These are phyloP conservation scores for Macrosteles quadrilineatus DNA, from an alignment of 1,140 invertebrate genomes.

Conservation along the genomic window DNA sequence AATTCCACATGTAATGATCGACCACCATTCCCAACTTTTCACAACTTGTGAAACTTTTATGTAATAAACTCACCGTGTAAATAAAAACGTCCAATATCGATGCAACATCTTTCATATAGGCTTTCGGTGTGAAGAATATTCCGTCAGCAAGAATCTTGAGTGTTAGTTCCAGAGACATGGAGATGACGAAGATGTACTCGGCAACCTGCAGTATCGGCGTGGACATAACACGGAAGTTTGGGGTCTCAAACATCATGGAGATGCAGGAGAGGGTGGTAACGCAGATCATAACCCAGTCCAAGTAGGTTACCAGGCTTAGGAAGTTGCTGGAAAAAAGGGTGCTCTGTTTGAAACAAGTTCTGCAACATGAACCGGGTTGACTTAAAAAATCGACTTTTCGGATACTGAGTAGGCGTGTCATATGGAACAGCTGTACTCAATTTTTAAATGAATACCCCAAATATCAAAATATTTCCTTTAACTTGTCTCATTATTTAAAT, in stretches of 20 bases:
- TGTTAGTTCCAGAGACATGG: constrained; percentile 95
- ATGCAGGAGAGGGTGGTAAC: constrained; percentile 96
- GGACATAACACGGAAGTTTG: constrained; percentile 83
- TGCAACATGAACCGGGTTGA: too few species aligned
- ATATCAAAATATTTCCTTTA: too few species aligned
- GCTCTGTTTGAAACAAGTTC: constrained; percentile 11
- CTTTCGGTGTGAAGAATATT: constrained; percentile 98
- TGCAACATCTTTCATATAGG: constrained; percentile 96
- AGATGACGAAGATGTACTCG: constrained; percentile 97
- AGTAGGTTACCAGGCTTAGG: constrained; percentile 94
- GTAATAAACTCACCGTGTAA: constrained; percentile 78
- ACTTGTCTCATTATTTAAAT: too few species aligned
- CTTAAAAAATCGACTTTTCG: too few species aligned
- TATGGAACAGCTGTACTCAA: too few species aligned
- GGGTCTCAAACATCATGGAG: constrained; percentile 99
- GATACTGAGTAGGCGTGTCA: too few species aligned
- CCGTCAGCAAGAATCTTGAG: constrained; percentile 98
- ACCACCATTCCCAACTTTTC: too few species aligned
- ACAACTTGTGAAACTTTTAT: too few species aligned
- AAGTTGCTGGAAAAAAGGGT: constrained; percentile 87
- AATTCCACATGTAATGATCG: too few species aligned
- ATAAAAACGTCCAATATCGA: constrained; percentile 97
- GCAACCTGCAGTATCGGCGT: constrained; percentile 86
- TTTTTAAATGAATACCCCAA: too few species aligned
- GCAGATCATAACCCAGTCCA: constrained; percentile 99